Evolutionary conservation across 2,113 vertebrate genomes (phyloP).

Genomic region (Nycticebus coucang): DNA sequence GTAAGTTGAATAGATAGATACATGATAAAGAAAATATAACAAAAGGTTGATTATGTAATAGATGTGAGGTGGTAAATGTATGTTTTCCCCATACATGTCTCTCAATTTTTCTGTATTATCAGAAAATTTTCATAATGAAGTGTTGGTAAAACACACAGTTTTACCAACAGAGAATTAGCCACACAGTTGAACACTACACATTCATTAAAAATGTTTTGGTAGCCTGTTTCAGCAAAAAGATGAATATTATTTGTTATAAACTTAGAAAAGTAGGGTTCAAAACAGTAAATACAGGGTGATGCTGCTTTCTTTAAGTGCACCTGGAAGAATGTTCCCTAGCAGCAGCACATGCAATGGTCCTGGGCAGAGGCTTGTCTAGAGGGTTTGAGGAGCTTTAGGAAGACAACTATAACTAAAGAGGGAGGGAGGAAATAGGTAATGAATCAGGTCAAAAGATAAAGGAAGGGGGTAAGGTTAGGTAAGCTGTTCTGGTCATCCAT

Average conservation of each 20-base stretch:
- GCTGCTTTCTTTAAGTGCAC: neutral
- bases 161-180: no score
- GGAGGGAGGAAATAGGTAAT: neutral
- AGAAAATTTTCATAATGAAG: neutral
- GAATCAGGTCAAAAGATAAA: neutral
- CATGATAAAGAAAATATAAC: neutral
- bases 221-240: neutral
- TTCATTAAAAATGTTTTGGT: neutral
- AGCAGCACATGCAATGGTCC: neutral
- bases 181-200: neutral
- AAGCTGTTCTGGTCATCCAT: neutral
- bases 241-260: neutral
- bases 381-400: neutral
- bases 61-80: neutral
- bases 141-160: neutral
- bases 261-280: neutral
- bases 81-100: neutral
- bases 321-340: neutral
- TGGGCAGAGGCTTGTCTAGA: neutral
- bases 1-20: neutral
- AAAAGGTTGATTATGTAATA: neutral
- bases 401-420: neutral
- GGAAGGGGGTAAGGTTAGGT: neutral
- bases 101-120: neutral
- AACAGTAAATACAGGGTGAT: neutral